phyloP scores from a whole-genome alignment of 2,888 invertebrate genomes.

The Agrochola litura region DNA sequence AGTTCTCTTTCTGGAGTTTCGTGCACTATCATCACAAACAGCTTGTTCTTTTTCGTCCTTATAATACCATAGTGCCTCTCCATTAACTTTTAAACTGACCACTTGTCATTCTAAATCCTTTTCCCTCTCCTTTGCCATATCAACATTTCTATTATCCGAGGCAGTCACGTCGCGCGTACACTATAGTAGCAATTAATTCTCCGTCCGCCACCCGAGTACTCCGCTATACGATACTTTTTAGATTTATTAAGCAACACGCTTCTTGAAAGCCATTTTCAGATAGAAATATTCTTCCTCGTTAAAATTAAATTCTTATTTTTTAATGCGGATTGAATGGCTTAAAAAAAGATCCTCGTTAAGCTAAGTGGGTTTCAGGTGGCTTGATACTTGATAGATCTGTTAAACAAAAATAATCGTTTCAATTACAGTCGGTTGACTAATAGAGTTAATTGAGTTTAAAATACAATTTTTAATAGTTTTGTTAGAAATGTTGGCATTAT shows the following conservation, averaged over 20 bases:
- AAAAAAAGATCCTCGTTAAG: background rate
- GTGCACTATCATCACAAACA: background rate
- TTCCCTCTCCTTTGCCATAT: background rate
- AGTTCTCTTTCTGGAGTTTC: background rate
- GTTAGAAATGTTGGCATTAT: background rate
- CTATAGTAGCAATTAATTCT: slow-evolving; percentile 44
- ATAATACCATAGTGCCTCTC: background rate
- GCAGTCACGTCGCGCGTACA: slow-evolving; percentile 5
- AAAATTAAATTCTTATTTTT: slow-evolving; percentile 1
- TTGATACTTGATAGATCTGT: background rate
- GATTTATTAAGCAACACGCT: slow-evolving; percentile 44
- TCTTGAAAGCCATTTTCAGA: slow-evolving; percentile 11
- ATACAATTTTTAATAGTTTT: background rate
- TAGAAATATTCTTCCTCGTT: slow-evolving; percentile 10
- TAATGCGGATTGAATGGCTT: background rate
- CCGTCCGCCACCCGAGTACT: background rate
- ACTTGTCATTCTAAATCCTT: background rate
- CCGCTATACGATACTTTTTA: slow-evolving; percentile 48
- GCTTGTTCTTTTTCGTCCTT: background rate
- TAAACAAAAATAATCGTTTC: too few relatives aligned
- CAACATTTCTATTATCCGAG: slow-evolving; percentile 1
- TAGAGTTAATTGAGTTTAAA: background rate
- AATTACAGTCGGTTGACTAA: background rate
- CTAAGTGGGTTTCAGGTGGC: slow-evolving; percentile 4
- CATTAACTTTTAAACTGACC: background rate